These are phyloP conservation scores for Prietella phreatophila DNA, from an alignment of 2,113 vertebrate genomes.

Conservation along the genomic window DNA sequence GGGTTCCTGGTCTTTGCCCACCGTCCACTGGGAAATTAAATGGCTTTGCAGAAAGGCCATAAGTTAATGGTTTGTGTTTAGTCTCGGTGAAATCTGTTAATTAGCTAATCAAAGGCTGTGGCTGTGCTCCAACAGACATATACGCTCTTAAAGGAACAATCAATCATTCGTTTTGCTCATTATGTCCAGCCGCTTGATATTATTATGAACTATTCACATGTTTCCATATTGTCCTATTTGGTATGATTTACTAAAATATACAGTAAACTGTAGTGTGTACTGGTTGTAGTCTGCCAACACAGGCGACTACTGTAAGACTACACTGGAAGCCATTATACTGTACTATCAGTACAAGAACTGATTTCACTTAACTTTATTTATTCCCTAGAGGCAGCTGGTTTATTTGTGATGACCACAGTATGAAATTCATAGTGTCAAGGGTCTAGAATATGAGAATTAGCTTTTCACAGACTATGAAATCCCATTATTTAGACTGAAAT, in stretches of 20 bases:
- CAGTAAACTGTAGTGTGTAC: background rate
- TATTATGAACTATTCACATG: background rate
- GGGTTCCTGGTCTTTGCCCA: conserved; percentile 26
- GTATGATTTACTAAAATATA: background rate
- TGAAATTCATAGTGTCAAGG: background rate
- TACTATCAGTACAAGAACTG: background rate
- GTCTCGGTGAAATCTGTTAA: conserved; percentile 46
- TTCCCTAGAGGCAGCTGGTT: background rate
- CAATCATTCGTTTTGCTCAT: conserved; percentile 7
- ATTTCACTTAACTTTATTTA: background rate
- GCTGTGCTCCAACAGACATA: conserved; percentile 17
- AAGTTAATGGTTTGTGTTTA: conserved; percentile 55
- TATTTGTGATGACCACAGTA: background rate
- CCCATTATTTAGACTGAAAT: background rate
- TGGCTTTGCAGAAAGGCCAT: conserved; percentile 47
- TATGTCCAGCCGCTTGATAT: background rate
- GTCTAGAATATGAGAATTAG: background rate
- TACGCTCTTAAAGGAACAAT: background rate
- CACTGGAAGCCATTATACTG: background rate
- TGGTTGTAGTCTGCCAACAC: background rate
- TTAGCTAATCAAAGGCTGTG: conserved; percentile 48
- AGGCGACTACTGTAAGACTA: background rate
- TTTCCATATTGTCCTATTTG: conserved; percentile 1
- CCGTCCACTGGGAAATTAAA: conserved; percentile 51
- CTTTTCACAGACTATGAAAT: background rate